Percentiles rank a stretch among this genome's conserved stretches.
These are phyloP conservation scores for Drosophila watanabei DNA, from an alignment of 1,140 invertebrate genomes.

Conservation along the genomic window DNA sequence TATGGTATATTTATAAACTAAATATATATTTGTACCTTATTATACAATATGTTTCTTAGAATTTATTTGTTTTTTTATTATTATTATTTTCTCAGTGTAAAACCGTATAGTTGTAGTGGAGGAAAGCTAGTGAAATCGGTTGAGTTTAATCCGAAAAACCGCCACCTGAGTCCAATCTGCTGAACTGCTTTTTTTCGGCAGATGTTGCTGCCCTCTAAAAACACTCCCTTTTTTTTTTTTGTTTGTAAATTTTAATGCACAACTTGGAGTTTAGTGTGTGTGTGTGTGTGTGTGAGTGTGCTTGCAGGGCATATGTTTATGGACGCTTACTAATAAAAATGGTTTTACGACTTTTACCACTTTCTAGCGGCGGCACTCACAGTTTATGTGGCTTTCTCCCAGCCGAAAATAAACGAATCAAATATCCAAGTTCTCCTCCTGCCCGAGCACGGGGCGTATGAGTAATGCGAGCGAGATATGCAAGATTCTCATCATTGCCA, in stretches of 20 bases:
- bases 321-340: slow-evolving; percentile 72
- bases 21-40: too few relatives aligned
- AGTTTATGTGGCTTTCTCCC: slow-evolving; percentile 48
- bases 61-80: too few relatives aligned
- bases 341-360: slow-evolving; percentile 67
- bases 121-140: slow-evolving; percentile 32
- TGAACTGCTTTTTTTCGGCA: slow-evolving; percentile 9
- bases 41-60: too few relatives aligned
- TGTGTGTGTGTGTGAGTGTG: not conserved
- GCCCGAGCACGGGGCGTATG: slow-evolving; percentile 42
- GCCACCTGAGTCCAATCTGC: slow-evolving; percentile 35
- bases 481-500: slow-evolving; percentile 21
- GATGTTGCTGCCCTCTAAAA: slow-evolving; percentile 29
- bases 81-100: not conserved
- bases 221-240: not conserved
- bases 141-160: slow-evolving; percentile 1
- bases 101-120: slow-evolving; percentile 10
- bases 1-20: too few relatives aligned
- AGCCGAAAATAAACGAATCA: slow-evolving; percentile 41
- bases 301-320: slow-evolving; percentile 68
- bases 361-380: slow-evolving; percentile 50
- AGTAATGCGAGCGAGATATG: slow-evolving; percentile 28
- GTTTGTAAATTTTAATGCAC: slow-evolving; percentile 35
- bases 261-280: not conserved
- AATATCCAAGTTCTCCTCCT: slow-evolving; percentile 12